Conservation (phyloP, 2,888 invertebrate species). For the Physocephala rufipes region DNA sequence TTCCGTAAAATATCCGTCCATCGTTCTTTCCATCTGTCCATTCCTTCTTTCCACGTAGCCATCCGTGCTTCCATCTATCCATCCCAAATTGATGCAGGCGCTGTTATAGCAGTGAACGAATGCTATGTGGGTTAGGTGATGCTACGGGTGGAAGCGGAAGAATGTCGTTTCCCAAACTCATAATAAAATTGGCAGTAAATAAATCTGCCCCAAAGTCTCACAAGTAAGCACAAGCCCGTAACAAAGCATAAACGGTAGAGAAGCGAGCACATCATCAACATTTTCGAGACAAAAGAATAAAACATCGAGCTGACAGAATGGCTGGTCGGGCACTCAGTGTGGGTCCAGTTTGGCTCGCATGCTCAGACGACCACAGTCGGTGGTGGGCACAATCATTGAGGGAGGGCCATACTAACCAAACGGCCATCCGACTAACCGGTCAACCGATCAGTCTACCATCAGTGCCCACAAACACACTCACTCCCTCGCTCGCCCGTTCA, state of each 20-base stretch:
- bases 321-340: constrained; percentile 31
- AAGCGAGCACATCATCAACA: constrained; percentile 1
- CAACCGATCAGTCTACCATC: neutral
- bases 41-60: too few relatives aligned
- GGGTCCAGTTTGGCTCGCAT: constrained; percentile 39
- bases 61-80: too few relatives aligned
- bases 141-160: too few relatives aligned
- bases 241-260: neutral
- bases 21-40: neutral
- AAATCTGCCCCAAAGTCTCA: constrained; percentile 37
- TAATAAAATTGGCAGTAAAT: constrained; percentile 38
- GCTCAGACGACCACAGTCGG: constrained; percentile 13
- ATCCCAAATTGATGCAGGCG: neutral
- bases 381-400: neutral
- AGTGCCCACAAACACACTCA: neutral
- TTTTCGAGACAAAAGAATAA: constrained; percentile 9
- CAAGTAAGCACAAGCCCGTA: neutral
- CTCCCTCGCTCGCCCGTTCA: too few relatives aligned
- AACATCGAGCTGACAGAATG: constrained; percentile 33
- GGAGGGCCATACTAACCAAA: neutral
- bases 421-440: neutral
- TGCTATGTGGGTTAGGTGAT: constrained; percentile 1
- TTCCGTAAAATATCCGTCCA: neutral
- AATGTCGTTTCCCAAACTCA: constrained; percentile 27
- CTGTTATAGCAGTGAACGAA: too few relatives aligned